Conservation (phyloP, 2,113 vertebrate genomes). For the Proterorhinus semilunaris region DNA sequence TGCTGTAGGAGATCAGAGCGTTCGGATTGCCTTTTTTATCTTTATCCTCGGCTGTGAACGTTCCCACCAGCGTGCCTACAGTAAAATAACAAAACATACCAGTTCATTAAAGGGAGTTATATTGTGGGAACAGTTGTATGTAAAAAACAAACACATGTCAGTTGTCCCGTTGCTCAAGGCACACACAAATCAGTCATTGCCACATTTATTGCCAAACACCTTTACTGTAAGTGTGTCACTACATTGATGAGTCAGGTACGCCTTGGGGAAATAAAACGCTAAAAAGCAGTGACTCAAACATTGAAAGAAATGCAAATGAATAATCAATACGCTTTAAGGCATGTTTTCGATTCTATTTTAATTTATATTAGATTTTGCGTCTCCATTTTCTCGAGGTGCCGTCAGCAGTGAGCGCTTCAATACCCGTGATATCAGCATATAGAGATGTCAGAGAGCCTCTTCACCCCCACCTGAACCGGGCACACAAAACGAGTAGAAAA, state of each 20-base stretch:
- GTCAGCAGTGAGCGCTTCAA: too few species aligned
- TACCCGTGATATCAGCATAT: too few species aligned
- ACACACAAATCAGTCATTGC: too few species aligned
- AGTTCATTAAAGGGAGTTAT: too few species aligned
- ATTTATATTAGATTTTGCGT: too few species aligned
- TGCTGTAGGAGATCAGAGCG: constrained; percentile 40
- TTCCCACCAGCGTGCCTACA: constrained; percentile 36
- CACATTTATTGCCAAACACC: background rate
- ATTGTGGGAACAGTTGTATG: too few species aligned
- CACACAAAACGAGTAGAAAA: too few species aligned
- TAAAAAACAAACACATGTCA: too few species aligned
- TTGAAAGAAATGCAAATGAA: background rate
- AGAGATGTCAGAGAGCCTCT: too few species aligned
- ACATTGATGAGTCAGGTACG: background rate
- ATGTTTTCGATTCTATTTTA: background rate
- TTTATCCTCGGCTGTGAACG: constrained; percentile 36
- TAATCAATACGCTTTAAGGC: background rate
- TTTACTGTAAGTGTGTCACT: background rate
- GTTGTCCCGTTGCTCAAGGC: too few species aligned
- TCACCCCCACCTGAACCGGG: too few species aligned
- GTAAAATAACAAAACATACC: background rate
- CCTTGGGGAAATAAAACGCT: background rate
- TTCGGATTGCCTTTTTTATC: constrained; percentile 23
- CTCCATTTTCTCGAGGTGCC: too few species aligned
- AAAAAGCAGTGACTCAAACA: background rate